Base-by-base conservation (phyloP, 2,113 vertebrate species). In the Colius striatus region DNA sequence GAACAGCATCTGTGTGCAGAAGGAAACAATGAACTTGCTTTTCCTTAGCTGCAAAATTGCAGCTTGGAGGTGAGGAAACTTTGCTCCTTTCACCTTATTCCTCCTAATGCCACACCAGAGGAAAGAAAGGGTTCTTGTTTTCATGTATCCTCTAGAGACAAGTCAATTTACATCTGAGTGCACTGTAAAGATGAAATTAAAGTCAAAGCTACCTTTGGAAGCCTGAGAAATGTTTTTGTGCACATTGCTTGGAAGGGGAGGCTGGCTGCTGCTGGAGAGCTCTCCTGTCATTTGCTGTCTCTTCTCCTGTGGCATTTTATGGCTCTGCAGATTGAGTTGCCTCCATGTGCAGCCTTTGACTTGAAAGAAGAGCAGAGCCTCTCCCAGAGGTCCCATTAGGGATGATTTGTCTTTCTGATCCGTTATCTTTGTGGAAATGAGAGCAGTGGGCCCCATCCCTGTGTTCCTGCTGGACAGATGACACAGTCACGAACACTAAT, bases 181-280 rank as follows among this genome's bases (percentile, higher is more conserved):
- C 66, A 60, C 94, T 94, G 94, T 88, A 58, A 91, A 95, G 95
- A 93, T 93, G 80, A 90, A 97, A 95, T 96, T 75, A 94, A 96
- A 95, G 94, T 90, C 96, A 94, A 81, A 96, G 94, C 91, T 45
- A 5, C 1, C 91, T 72, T 86, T 90, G 84, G 92, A 85, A 93
- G 89, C 90, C 76, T 89, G 86, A 63, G 58, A 71, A 88, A 89
- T 53, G 92, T 67, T 78, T 71, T 51, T 72, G 87, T 77, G 75
- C 90, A n/a, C 71, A 48, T 90, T 61, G 84, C 68, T 65, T 20
- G 57, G 85, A 74, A 67, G 27, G 63, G 60, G 57, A 85, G 60
- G 62, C 41, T 86, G 83, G 58, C 58, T 73, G 72, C 71, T 68
- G 74, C 68, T 26, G 83, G 75, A 12, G 63, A 55, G 82, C 78